Percentiles rank a stretch among this genome's conserved stretches.
Evolutionary conservation across 2,113 vertebrate species (phyloP).

Genomic region (Megalops atlanticus): DNA sequence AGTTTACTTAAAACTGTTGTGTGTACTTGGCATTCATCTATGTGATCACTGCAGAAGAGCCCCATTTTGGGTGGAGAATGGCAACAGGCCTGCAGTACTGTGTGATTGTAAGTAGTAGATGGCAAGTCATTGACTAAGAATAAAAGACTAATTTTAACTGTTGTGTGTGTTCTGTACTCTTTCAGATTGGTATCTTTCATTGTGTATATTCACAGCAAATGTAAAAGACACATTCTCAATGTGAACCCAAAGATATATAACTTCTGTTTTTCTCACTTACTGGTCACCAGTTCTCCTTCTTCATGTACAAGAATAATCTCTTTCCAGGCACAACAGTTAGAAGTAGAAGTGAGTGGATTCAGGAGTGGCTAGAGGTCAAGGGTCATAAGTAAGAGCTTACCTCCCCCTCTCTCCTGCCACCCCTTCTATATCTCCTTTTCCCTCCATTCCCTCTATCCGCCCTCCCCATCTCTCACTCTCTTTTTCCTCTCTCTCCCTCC

Average conservation of each 20-base stretch:
- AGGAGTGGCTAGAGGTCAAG: constrained; percentile 8
- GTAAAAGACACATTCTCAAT: neutral
- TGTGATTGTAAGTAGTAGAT: neutral
- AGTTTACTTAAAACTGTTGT: neutral
- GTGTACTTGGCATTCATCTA: neutral
- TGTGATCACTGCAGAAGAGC: neutral
- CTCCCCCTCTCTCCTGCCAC: neutral
- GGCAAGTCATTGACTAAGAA: neutral
- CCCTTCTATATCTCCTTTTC: too few relatives aligned
- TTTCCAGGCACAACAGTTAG: neutral
- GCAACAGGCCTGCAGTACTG: neutral
- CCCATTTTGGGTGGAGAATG: neutral
- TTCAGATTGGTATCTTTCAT: neutral
- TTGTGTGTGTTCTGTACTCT: too few relatives aligned
- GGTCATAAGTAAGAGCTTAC: neutral
- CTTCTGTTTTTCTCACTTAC: too few relatives aligned
- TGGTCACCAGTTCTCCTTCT: too few relatives aligned
- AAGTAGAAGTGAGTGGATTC: neutral
- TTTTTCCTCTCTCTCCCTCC: neutral
- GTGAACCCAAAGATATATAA: neutral
- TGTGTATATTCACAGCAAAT: neutral
- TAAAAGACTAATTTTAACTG: neutral
- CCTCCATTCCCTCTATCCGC: neutral
- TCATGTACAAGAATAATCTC: neutral
- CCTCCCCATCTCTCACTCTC: neutral